Conservation (phyloP, 2,888 invertebrate species). For the Thelaira solivaga region DNA sequence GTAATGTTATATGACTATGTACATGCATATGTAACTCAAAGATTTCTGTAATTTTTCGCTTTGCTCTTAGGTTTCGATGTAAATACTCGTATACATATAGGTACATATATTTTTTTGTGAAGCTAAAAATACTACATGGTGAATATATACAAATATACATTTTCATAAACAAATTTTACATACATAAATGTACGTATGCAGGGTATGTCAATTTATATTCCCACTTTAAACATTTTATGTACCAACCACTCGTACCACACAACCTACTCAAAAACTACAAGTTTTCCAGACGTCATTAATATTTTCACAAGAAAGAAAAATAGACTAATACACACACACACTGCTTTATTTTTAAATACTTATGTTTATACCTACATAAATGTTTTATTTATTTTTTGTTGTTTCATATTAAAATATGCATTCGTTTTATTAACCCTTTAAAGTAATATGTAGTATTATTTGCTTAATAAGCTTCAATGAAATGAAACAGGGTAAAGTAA, state of each 20-base stretch:
- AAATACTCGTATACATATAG: too few relatives aligned
- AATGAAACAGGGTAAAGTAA: neutral
- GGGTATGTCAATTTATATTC: neutral
- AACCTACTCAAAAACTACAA: slow-evolving; percentile 23
- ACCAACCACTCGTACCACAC: neutral
- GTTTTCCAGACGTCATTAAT: neutral
- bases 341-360: slow-evolving; percentile 19
- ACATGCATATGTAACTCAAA: too few relatives aligned
- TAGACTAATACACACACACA: neutral
- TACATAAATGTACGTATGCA: neutral
- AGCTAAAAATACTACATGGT: too few relatives aligned
- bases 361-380: neutral
- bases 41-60: too few relatives aligned
- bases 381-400: neutral
- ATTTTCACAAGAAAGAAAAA: neutral
- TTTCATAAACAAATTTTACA: too few relatives aligned
- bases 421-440: slow-evolving; percentile 29
- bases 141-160: too few relatives aligned
- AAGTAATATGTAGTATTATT: neutral
- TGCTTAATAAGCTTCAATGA: neutral
- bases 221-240: slow-evolving; percentile 1
- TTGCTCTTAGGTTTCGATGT: too few relatives aligned
- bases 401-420: neutral
- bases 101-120: too few relatives aligned
- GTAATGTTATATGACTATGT: too few relatives aligned